Base-by-base conservation (phyloP, 2,797 vertebrate genomes). In the Malacoctenus gilli region DNA sequence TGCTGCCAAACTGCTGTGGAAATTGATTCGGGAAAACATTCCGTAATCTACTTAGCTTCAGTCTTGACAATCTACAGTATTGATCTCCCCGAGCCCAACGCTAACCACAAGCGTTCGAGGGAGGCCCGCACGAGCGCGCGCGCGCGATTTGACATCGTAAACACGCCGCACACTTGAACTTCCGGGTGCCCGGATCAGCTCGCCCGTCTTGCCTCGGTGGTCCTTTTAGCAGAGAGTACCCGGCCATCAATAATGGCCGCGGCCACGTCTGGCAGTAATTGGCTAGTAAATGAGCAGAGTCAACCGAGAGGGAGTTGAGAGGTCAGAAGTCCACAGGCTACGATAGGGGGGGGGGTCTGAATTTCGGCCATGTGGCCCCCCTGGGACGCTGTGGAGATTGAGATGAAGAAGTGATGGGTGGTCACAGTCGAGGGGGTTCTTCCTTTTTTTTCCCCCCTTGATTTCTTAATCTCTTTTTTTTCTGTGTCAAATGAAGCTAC, bases 21-120 rank as follows among this genome's bases (percentile, higher is more conserved):
- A 90, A 92, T 90, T 86, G 87, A 89, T 90, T 90, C 61, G 48
- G 74, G 85, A 85, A 91, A 90, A 87, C 83, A 74, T 84, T 72
- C 58, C 47, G 75, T 93, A 89, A 91, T 91, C 87, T 89, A 87
- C 85, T 90, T 91, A 87, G 83, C 87, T 78, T 72, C 61, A 69
- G 52, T 83, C 55, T 69, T 74, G 75, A 83, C 87, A 85, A 89
- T 86, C 79, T 55, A 0, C 30, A 64, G 57, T 86, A 90, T 92
- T 80, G 90, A 91, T 91, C 83, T 84, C 38, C 39, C 66, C 77
- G 80, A 90, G 87, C 83, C 55, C 57, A 83, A 79, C 47, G 72
- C 56, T n/a, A 65, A 28, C 9, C 30, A 36, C 56, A 47, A 36
- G 75, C 43, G 16, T 67, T 58, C 58, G 41, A 55, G 23, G 9